Base-by-base conservation (phyloP, 2,113 vertebrate genomes). In the Colossoma macropomum region DNA sequence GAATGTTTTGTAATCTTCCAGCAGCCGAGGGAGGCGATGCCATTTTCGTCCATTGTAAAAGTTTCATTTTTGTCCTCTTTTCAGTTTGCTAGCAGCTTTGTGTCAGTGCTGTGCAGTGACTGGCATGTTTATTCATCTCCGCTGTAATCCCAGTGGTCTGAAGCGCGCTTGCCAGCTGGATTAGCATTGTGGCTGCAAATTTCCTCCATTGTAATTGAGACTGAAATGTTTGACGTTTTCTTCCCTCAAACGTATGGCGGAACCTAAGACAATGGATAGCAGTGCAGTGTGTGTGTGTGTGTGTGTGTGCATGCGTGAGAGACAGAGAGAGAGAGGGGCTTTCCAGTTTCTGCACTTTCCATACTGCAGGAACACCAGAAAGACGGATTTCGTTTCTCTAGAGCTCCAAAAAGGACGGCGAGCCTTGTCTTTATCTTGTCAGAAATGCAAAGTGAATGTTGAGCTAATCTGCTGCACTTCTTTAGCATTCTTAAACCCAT, bases 51-150 rank as follows among this genome's bases (percentile, higher is more conserved):
- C n/a, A 13, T 60, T 62, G 66, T 65, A 52, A 52, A 38, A 23
- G 30, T 38, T 69, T 56, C 50, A 74, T 75, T 79, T 80, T 65
- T 72, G 12, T 21, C 30, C 66, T 59, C 48, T 68, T 81, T 77
- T 69, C 17, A 25, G 74, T 32, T 48, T 48, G 34, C 62, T 62
- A 62, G 73, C 59, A 56, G 86, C 62, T 63, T 69, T 81, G 76
- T 83, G 79, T 77, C 79, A 56, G 38, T 25, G 69, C 54, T 38
- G 19, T 28, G 60, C 69, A 30, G 48, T 80, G 82, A 84, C 72
- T 79, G 77, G 52, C 86, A 83, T 87, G 86, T 87, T 84, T 84
- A 70, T 81, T 74, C 54, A 41, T 76, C 38, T 41, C 23, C 0
- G 32, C 54, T 62, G 21, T 74, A 86, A 70, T 86, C 81, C 85